Evolutionary conservation across 2,113 vertebrate species (phyloP).

Genomic region (Lycaon pictus): DNA sequence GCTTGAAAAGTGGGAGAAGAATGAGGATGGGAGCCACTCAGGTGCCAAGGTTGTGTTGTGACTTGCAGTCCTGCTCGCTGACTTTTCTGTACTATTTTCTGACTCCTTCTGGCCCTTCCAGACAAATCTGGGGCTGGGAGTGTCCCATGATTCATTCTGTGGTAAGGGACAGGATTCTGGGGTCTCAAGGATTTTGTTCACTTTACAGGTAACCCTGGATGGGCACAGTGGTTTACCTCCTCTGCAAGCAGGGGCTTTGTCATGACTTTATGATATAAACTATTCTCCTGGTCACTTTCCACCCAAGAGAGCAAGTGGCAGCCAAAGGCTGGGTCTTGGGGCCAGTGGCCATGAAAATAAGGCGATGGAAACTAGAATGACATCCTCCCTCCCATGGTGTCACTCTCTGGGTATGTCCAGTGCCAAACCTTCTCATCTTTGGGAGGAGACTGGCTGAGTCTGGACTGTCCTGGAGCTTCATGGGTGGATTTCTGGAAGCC

Average conservation of each 20-base stretch:
- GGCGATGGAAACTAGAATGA: not conserved
- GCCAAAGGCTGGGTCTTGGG: not conserved
- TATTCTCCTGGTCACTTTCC: not conserved
- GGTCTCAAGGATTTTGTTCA: not conserved
- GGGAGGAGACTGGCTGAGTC: not conserved
- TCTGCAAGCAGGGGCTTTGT: not conserved
- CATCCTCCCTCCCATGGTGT: accelerated
- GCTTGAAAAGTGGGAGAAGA: not conserved
- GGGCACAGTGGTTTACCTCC: not conserved
- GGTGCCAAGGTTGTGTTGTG: too few species aligned
- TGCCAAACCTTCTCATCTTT: not conserved
- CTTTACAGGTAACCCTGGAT: not conserved
- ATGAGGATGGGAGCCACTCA: not conserved
- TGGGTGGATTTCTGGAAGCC: not conserved
- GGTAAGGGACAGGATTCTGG: not conserved
- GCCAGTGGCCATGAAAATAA: not conserved
- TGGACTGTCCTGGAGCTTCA: not conserved
- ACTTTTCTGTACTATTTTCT: not conserved
- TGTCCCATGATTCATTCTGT: not conserved
- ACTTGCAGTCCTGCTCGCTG: not conserved
- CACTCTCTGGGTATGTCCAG: not conserved
- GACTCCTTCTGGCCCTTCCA: not conserved
- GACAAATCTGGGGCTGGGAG: not conserved
- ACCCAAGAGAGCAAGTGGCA: not conserved
- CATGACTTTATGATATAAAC: not conserved